Evolutionary conservation across 2,113 vertebrate species (phyloP), one percentile per base, ranked within the genome.

Genomic region (Mustela nigripes): DNA sequence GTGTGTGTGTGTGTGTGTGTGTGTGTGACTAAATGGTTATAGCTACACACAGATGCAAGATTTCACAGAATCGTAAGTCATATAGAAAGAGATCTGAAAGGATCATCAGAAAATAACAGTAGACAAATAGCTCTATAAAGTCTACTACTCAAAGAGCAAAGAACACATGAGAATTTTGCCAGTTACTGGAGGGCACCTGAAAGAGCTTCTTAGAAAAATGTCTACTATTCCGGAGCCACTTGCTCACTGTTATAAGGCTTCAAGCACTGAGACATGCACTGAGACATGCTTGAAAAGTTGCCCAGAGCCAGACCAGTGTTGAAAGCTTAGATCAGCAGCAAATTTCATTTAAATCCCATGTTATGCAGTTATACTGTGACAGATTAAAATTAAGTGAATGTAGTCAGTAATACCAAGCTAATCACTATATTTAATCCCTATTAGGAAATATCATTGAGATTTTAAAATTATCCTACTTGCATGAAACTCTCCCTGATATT

Each of bases 331-430:
- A 24, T 45, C 5, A 82, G 80, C 33, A 78, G 10, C 10, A 87
- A 87, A 60, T 7, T 67, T 79, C 26, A 81, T 26, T 74, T 73
- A 95, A 95, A 92, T 81, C 26, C n/a, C 19, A 48, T 79, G 33
- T 71, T 71, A 86, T 39, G 26, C 14, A 86, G 22, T 86, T 67
- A 28, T 42, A n/a, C 5, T 39, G 42, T 63, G 9, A 91, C 9
- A 71, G 7, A 86, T 79, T 69, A 79, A 86, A 33, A 80, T 39
- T 80, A 80, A 80, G 39, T 39, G 92, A 95, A 92, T 28, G 62
- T 3, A 83, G 53, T 79, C 36, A 74, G 24, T 67, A 69, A 90
- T 80, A 53, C 22, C 39, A 95, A 48, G 18, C 11, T 91, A 69
- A 80, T 45, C 48, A 63, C 22, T 93, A 84, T 5, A 83, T 89